These are phyloP conservation scores for Seira ritae DNA, from an alignment of 2,888 invertebrate species.

Conservation along the genomic window DNA sequence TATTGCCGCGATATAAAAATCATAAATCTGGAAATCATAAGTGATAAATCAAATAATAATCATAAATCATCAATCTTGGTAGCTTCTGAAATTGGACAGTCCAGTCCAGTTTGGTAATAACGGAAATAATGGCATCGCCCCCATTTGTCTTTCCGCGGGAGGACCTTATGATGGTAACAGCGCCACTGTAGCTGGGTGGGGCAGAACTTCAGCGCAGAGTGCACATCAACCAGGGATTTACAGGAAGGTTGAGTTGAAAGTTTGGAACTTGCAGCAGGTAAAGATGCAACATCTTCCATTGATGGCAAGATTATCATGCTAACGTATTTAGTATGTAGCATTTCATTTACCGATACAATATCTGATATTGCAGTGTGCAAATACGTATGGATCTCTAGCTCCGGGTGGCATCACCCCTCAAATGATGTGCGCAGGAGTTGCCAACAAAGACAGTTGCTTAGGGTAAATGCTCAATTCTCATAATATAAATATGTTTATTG, in stretches of 20 bases:
- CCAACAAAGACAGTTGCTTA: constrained; percentile 59
- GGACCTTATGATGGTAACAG: constrained; percentile 21
- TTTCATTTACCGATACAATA: too few relatives aligned
- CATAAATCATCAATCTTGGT: too few relatives aligned
- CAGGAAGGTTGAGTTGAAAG: constrained; percentile 89
- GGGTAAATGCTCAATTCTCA: too few relatives aligned
- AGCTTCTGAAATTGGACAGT: constrained; percentile 65
- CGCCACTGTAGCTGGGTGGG: constrained; percentile 40
- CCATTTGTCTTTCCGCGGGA: constrained; percentile 58
- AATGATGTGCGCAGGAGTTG: constrained; percentile 65
- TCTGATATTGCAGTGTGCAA: too few relatives aligned
- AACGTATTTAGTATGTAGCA: too few relatives aligned
- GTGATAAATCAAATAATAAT: too few relatives aligned
- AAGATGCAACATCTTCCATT: too few relatives aligned
- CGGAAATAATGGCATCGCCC: constrained; percentile 61
- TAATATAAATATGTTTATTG: too few relatives aligned
- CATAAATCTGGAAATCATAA: too few relatives aligned
- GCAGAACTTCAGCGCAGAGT: constrained; percentile 80
- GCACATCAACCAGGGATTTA: constrained; percentile 85
- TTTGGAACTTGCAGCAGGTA: constrained; percentile 88
- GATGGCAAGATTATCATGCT: too few relatives aligned
- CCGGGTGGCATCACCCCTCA: constrained; percentile 90
- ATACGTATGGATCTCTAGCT: constrained; percentile 89
- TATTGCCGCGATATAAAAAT: too few relatives aligned
- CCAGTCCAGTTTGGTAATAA: constrained; percentile 65